These are phyloP conservation scores for Eumerus sabulonum DNA, from an alignment of 2,888 invertebrate species.

Conservation along the genomic window DNA sequence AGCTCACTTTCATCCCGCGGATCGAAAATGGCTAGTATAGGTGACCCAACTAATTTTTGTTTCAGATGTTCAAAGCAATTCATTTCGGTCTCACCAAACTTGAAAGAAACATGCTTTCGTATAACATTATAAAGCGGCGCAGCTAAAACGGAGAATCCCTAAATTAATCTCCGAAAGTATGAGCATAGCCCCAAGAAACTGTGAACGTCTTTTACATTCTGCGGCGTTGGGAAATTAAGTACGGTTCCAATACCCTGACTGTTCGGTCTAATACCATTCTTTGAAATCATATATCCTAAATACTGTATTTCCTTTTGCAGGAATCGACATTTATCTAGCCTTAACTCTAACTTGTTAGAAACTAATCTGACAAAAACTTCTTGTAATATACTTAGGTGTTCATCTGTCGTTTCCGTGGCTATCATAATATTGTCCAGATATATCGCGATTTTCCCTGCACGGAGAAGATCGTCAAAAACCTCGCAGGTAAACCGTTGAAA, in stretches of 20 bases:
- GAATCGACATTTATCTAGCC: constrained; percentile 17
- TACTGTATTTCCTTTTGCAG: neutral
- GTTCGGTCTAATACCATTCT: neutral
- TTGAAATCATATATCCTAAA: constrained; percentile 7
- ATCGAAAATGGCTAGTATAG: constrained; percentile 21
- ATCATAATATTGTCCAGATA: constrained; percentile 26
- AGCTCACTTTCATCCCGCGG: constrained; percentile 40
- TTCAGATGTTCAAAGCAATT: constrained; percentile 5
- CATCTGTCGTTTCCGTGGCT: constrained; percentile 7
- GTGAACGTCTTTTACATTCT: neutral
- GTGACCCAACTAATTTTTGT: constrained; percentile 2
- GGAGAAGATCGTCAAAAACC: constrained; percentile 13
- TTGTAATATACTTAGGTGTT: constrained; percentile 7
- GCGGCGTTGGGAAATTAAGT: neutral
- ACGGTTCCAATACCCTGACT: neutral
- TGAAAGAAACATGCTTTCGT: constrained; percentile 37
- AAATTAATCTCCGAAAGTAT: constrained; percentile 58
- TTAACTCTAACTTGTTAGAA: constrained; percentile 5
- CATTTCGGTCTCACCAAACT: neutral
- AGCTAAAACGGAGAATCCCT: constrained; percentile 47
- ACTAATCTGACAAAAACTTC: constrained; percentile 22
- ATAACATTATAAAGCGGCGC: constrained; percentile 50
- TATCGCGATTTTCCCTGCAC: constrained; percentile 4
- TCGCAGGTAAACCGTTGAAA: constrained; percentile 28
- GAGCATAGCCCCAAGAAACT: constrained; percentile 19